Base-by-base conservation (phyloP, 2,888 invertebrate species). In the Sinotaia quadrata region DNA sequence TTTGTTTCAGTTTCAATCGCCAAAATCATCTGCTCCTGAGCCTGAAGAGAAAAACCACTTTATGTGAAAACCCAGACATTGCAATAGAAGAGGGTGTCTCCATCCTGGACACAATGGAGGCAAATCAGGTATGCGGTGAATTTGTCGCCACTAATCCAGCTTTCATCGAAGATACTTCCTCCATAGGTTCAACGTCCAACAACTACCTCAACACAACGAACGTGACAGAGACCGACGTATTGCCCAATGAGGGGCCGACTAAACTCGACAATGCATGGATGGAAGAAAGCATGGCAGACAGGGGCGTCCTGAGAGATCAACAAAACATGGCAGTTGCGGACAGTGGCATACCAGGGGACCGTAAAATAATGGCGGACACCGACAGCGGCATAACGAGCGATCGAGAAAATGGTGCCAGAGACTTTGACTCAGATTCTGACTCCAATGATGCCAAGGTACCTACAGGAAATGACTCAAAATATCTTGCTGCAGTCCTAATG, bases 251-350 rank as follows among this genome's bases (percentile, higher is more conserved):
- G 29, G n/a, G 33, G 27, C 5, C 44, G 54, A 34, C 7, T 31
- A 34, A 15, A 15, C 5, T 7, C 29, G 33, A 29, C 12, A 27
- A 21, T 21, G 12, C 24, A 24, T 67, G 61, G 37, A 68, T 72
- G 27, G 27, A 69, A 18, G 10, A 18, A 18, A 41, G 41, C n/a
- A 61, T 69, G 27, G 71, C 71, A 12, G 75, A 76, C 58, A 73
- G 75, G 41, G 75, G 73, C n/a, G 68, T 75, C 15, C 54, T n/a
- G n/a, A n/a, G n/a, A n/a, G n/a, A n/a, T n/a, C n/a, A n/a, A n/a
- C n/a, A n/a, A n/a, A n/a, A n/a, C n/a, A n/a, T n/a, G n/a, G n/a
- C n/a, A n/a, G n/a, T n/a, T n/a, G n/a, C n/a, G n/a, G n/a, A n/a
- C n/a, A n/a, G n/a, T n/a, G n/a, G n/a, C n/a, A n/a, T n/a, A n/a